These are phyloP conservation scores for Sylvia borin DNA, from an alignment of 2,797 vertebrate genomes.

Conservation along the genomic window DNA sequence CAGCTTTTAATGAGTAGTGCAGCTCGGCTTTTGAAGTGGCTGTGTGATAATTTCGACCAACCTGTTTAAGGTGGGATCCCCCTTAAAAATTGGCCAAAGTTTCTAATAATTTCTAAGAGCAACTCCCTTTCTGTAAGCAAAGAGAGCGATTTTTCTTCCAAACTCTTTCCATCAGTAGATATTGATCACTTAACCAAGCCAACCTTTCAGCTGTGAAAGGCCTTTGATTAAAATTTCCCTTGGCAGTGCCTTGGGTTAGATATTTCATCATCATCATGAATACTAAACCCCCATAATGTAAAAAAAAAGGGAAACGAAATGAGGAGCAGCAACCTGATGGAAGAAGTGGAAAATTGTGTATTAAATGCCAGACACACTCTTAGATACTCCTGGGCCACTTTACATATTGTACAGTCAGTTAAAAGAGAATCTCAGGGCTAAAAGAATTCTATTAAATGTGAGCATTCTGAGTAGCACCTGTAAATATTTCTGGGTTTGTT, in stretches of 20 bases:
- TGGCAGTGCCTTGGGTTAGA: constrained; percentile 14
- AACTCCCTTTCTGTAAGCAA: neutral
- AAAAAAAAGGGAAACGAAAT: neutral
- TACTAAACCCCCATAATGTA: neutral
- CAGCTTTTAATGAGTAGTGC: neutral
- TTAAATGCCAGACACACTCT: neutral
- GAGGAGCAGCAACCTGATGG: neutral
- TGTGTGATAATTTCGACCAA: neutral
- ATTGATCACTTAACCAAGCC: constrained; percentile 29
- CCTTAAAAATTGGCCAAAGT: neutral
- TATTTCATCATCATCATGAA: constrained; percentile 19
- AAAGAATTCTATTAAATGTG: neutral
- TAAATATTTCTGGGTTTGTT: neutral
- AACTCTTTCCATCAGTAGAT: constrained; percentile 1
- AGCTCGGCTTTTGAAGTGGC: neutral
- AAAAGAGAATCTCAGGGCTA: neutral
- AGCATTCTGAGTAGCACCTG: neutral
- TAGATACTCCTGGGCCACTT: neutral
- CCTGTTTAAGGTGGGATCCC: neutral
- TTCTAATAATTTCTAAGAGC: neutral
- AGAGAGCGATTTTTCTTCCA: neutral
- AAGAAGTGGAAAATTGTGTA: neutral
- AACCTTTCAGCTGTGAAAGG: neutral
- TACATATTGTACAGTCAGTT: neutral
- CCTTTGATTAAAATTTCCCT: constrained; percentile 45